Evolutionary conservation across 1,140 invertebrate species (phyloP).

Genomic region (Lucilia sericata): DNA sequence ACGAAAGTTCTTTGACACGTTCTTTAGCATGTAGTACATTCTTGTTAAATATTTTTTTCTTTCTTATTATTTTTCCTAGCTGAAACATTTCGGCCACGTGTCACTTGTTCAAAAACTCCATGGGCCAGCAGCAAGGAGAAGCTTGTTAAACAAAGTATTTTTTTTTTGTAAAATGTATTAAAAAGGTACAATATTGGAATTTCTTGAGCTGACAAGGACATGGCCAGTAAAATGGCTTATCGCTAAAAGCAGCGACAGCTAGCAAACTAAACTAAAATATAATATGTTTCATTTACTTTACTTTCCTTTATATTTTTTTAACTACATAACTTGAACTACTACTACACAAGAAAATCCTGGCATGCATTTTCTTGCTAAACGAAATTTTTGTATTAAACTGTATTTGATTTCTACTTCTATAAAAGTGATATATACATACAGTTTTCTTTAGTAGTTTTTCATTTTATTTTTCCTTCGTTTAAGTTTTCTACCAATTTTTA

Average conservation of each 20-base stretch:
- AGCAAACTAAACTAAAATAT: not conserved
- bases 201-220: constrained; percentile 25
- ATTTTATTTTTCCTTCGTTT: not conserved
- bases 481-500: not conserved
- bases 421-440: too few relatives aligned
- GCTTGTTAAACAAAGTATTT: constrained; percentile 1
- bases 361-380: not conserved
- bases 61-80: not conserved
- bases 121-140: not conserved
- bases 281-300: not conserved
- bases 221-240: constrained; percentile 20
- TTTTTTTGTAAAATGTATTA: not conserved
- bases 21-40: constrained; percentile 20
- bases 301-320: not conserved
- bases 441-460: too few relatives aligned
- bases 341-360: not conserved
- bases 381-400: constrained; percentile 6
- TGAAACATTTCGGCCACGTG: constrained; percentile 22
- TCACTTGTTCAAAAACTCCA: not conserved
- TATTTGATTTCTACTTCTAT: constrained; percentile 13
- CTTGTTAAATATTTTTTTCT: not conserved
- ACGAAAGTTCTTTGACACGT: constrained; percentile 26
- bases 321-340: not conserved
- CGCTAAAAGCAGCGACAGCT: constrained; percentile 4
- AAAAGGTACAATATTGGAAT: not conserved